Base-by-base conservation (phyloP, 2,113 vertebrate genomes). In the Carollia perspicillata region DNA sequence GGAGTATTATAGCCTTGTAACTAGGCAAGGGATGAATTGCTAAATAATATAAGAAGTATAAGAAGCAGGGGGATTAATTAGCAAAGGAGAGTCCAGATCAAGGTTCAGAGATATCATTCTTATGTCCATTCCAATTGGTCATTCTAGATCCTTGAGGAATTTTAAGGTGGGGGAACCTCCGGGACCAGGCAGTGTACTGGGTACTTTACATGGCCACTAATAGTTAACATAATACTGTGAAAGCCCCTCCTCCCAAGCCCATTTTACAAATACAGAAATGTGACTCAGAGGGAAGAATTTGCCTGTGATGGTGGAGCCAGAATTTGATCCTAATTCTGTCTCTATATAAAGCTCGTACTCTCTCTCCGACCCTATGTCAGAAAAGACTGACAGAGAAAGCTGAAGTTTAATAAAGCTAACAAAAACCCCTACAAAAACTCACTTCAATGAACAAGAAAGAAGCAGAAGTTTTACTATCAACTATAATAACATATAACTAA, bases 241-340 rank as follows among this genome's bases (percentile, higher is more conserved):
- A 87, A 83, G 51, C 40, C 13, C 18, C 28, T 10, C 16, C 22
- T 6, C 26, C 12, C 42, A 60, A 80, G 16, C 33, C 69, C 69
- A 65, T 78, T 87, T 84, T 77, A 77, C 12, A 87, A 42, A 77
- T 81, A 53, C 51, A 92, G 63, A 94, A 86, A 69, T 51, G 68
- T 75, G 40, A 51, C 35, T 53, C 65, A 92, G 84, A 86, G 40
- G 58, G 51, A 69, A 93, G 40, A 80, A 87, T 90, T 83, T 63
- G 53, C 37, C 63, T 68, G 42, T 71, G 12, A 55, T 66, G 12
- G 18, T 92, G 22, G 42, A 85, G 33, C 72, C 84, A 86, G 66
- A 87, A 49, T 71, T 83, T 90, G 74, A 60, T 47, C 79, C 78
- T 58, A 94, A 47, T 78, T 88, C 81, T 93, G 44, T 88, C 13